Conservation (phyloP, 2,113 vertebrate species). For the Noturus placidus region DNA sequence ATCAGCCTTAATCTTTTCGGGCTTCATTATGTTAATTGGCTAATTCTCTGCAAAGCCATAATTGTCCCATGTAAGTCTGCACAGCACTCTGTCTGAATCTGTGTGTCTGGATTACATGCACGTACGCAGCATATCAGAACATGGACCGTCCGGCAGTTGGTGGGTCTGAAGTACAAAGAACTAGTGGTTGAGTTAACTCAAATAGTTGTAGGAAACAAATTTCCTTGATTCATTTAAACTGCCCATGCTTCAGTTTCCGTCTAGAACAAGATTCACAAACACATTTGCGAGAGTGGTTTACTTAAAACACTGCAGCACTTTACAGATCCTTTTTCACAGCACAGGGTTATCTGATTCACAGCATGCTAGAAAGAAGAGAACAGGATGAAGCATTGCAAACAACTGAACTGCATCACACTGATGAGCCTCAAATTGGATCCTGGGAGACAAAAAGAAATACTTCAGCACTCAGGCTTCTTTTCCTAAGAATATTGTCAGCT, state of each 20-base stretch:
- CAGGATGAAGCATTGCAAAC: not conserved
- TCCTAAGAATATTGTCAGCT: slow-evolving; percentile 71
- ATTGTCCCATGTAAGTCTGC: not conserved
- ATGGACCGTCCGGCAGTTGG: not conserved
- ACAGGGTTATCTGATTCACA: slow-evolving; percentile 24
- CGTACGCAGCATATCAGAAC: not conserved
- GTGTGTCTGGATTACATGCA: not conserved
- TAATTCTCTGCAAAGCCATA: not conserved
- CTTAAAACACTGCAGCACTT: not conserved
- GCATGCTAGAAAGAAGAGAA: slow-evolving; percentile 1
- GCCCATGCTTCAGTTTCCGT: not conserved
- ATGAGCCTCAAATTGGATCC: not conserved
- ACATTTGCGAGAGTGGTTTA: not conserved
- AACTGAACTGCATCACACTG: slow-evolving; percentile 18
- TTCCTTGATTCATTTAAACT: slow-evolving; percentile 1
- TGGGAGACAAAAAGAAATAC: not conserved
- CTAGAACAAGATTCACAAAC: not conserved
- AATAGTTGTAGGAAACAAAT: not conserved
- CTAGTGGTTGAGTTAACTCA: not conserved
- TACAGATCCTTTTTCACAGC: not conserved
- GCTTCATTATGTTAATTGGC: slow-evolving; percentile 10
- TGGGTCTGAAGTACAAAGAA: not conserved
- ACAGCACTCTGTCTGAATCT: not conserved
- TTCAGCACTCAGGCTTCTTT: slow-evolving; percentile 2
- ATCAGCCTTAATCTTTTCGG: slow-evolving; percentile 5